A percentile compares a stretch with the other conserved stretches of the same genome.
Conservation (phyloP, 2,113 vertebrate species). For the Xiphophorus maculatus region DNA sequence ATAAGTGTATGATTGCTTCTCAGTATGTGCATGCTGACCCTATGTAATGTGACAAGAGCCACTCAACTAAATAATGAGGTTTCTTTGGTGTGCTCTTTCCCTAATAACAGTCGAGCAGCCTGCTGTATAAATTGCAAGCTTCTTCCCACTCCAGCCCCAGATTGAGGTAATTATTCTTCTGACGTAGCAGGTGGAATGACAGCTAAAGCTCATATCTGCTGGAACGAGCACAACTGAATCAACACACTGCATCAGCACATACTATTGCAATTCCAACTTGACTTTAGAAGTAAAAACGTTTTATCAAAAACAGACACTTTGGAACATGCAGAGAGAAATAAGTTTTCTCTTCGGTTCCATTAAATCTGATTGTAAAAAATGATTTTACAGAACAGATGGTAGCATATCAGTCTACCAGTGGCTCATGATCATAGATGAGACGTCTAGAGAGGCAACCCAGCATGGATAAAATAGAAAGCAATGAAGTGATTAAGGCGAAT, state of each 20-base stretch:
- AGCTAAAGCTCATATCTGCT: neutral
- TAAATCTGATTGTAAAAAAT: neutral
- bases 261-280: neutral
- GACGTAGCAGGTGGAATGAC: slow-evolving; percentile 9
- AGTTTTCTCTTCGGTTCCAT: neutral
- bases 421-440: slow-evolving; percentile 18
- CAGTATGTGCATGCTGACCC: neutral
- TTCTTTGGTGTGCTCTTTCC: slow-evolving; percentile 28
- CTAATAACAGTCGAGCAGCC: slow-evolving; percentile 19
- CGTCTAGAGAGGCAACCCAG: neutral
- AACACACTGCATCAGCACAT: neutral
- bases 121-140: slow-evolving; percentile 14
- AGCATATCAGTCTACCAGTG: slow-evolving; percentile 5
- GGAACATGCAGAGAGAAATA: neutral
- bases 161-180: slow-evolving; percentile 28
- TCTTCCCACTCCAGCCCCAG: slow-evolving; percentile 5
- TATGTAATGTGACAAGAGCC: slow-evolving; percentile 36
- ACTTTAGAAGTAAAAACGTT: neutral
- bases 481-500: slow-evolving; percentile 6
- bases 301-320: neutral
- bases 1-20: neutral
- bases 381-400: slow-evolving; percentile 5
- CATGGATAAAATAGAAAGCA: slow-evolving; percentile 3
- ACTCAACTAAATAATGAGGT: slow-evolving; percentile 44
- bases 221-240: neutral